Evolutionary conservation across 2,797 vertebrate species (phyloP), one percentile per base, ranked within the genome.

Genomic region (Amblyopsis hoosieri): DNA sequence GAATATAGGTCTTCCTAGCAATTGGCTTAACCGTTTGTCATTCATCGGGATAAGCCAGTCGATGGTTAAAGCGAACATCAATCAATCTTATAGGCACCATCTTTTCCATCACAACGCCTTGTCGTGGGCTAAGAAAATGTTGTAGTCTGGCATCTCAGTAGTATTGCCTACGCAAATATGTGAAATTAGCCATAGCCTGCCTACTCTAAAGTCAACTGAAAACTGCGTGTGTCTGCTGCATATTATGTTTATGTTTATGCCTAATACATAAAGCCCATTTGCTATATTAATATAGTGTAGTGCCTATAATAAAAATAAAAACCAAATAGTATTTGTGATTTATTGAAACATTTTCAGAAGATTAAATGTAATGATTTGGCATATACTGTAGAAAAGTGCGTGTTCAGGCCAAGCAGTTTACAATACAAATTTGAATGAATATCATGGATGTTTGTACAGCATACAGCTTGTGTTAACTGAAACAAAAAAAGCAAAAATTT

Each of bases 11-110:
- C 85, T 86, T 68, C n/a, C 45, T 80, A 70, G 80, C 87, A 87
- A 90, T 90, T 91, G 88, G 87, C 47, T 86, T 74, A 89, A 85
- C 72, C 71, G 77, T 80, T 78, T 87, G 89, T 89, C 90, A 89
- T 67, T 91, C 88, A 89, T 19, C 67, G 63, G 81, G 76, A 89
- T 83, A 64, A 85, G 79, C 84, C 83, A 85, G 82, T 86, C 76
- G 81, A 83, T 90, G 90, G 89, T 85, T 86, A 79, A 79, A 78
- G 80, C 85, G 76, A 74, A 82, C 87, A 89, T 89, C 88, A 87
- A 85, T 91, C 89, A 88, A 74, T 72, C 57, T 60, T 23, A 14
- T n/a, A 71, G 23, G 79, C 73, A 75, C 42, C 72, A 78, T 65
- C 61, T 63, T 82, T 62, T 45, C 55, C 63, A 71, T 49, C 62